A percentile compares a stretch with the other conserved stretches of the same genome.
Conservation (phyloP, 2,797 vertebrate species). For the Gymnodraco acuticeps region DNA sequence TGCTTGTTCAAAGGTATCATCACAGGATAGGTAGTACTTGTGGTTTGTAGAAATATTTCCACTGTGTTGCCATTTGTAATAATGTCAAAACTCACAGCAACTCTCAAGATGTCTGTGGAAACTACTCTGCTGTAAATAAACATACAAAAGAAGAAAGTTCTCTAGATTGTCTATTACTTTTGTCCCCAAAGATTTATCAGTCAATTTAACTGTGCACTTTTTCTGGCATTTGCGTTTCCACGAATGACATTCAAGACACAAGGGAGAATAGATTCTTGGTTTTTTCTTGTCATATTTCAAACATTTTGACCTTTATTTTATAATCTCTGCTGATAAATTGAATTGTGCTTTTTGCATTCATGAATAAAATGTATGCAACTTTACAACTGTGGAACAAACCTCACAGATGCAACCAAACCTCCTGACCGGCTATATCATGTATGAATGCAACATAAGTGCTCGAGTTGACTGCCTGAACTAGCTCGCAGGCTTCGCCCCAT, state of each 20-base stretch:
- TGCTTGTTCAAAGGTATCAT: constrained; percentile 52
- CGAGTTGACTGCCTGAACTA: background rate
- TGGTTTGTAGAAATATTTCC: constrained; percentile 70
- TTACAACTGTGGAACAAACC: background rate
- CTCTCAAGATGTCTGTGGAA: constrained; percentile 69
- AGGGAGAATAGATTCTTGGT: background rate
- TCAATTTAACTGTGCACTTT: constrained; percentile 4
- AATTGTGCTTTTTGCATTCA: constrained; percentile 1
- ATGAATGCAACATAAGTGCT: too few species aligned
- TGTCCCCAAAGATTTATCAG: too few species aligned
- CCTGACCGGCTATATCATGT: too few species aligned
- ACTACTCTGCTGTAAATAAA: constrained; percentile 84
- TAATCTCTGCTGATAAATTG: background rate
- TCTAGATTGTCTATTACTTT: too few species aligned
- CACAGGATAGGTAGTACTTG: constrained; percentile 59
- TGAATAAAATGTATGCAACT: constrained; percentile 3
- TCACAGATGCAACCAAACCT: background rate
- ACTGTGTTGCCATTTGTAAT: constrained; percentile 71
- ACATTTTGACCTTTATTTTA: constrained; percentile 30
- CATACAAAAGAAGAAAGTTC: constrained; percentile 54
- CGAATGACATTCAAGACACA: constrained; percentile 23
- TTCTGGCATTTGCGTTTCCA: constrained; percentile 25
- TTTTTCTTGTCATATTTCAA: constrained; percentile 8
- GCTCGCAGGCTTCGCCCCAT: background rate
- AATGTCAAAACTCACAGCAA: constrained; percentile 65